These are phyloP conservation scores for Lacerta bilineata DNA, from an alignment of 2,797 vertebrate species.

Conservation along the genomic window DNA sequence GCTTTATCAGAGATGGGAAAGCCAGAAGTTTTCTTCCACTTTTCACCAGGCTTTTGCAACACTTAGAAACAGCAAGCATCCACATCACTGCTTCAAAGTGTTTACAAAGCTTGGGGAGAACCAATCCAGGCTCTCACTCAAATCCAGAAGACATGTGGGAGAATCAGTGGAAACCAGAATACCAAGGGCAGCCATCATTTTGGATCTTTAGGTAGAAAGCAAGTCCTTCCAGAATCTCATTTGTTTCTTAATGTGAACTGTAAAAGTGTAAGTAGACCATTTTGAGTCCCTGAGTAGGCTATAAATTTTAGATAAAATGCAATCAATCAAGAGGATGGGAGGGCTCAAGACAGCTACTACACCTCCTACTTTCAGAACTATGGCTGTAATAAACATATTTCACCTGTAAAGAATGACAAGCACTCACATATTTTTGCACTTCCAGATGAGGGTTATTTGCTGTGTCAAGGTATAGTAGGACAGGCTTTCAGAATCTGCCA, in stretches of 20 bases:
- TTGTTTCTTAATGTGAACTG: not conserved
- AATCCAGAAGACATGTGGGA: not conserved
- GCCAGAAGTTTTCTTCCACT: not conserved
- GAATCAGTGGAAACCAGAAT: not conserved
- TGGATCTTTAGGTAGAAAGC: not conserved
- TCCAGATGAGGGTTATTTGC: not conserved
- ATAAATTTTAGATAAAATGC: not conserved
- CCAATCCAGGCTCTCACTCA: not conserved
- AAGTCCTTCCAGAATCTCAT: not conserved
- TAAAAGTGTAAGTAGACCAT: not conserved
- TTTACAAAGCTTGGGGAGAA: not conserved
- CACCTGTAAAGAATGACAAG: not conserved
- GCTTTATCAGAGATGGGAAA: not conserved
- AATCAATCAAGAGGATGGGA: not conserved
- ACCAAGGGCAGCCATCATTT: not conserved
- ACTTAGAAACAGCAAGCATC: not conserved
- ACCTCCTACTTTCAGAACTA: not conserved
- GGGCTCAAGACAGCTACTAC: not conserved
- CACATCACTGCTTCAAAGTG: too few species aligned
- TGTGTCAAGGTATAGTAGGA: not conserved
- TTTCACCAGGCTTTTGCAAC: not conserved
- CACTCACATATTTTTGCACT: not conserved
- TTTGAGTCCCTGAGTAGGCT: not conserved
- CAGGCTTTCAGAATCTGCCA: conserved; percentile 15
- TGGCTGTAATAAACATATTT: not conserved